These are phyloP conservation scores for Gandaritis pyraliata DNA, from an alignment of 2,888 invertebrate genomes.

Conservation along the genomic window DNA sequence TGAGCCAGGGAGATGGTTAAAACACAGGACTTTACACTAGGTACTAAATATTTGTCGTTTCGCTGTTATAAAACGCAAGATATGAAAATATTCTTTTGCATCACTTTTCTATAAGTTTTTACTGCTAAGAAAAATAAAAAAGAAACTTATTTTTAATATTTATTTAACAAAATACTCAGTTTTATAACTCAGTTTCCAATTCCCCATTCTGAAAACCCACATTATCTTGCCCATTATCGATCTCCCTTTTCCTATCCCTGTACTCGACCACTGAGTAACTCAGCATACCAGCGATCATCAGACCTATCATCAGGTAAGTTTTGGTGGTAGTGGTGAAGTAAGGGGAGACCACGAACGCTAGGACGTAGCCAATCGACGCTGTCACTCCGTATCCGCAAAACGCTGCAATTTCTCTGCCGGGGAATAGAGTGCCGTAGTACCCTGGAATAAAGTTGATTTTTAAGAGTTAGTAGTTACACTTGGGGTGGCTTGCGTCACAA, in stretches of 20 bases:
- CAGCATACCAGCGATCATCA: conserved; percentile 19
- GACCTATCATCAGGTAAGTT: conserved; percentile 14
- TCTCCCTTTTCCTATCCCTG: conserved; percentile 3
- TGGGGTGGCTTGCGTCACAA: no score
- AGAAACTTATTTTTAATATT: no score
- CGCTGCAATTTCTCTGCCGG: conserved; percentile 22
- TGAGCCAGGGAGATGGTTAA: no score
- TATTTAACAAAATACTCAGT: no score
- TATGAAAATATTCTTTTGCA: no score
- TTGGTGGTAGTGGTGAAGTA: conserved; percentile 20
- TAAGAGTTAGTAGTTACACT: not conserved
- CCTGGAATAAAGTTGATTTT: conserved; percentile 17
- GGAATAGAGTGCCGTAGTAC: conserved; percentile 27
- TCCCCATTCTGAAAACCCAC: conserved; percentile 3
- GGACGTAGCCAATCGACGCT: conserved; percentile 20
- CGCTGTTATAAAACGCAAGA: no score
- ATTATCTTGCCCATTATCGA: not conserved
- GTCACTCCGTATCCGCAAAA: conserved; percentile 22
- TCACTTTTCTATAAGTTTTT: no score
- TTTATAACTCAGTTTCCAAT: not conserved
- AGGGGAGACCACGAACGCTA: conserved; percentile 13
- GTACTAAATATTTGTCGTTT: no score
- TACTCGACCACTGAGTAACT: conserved; percentile 19
- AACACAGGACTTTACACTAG: no score
- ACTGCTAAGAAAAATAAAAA: no score